These are phyloP conservation scores for Ceratoteleas bidentatus DNA, from an alignment of 1,140 invertebrate species.

Conservation along the genomic window DNA sequence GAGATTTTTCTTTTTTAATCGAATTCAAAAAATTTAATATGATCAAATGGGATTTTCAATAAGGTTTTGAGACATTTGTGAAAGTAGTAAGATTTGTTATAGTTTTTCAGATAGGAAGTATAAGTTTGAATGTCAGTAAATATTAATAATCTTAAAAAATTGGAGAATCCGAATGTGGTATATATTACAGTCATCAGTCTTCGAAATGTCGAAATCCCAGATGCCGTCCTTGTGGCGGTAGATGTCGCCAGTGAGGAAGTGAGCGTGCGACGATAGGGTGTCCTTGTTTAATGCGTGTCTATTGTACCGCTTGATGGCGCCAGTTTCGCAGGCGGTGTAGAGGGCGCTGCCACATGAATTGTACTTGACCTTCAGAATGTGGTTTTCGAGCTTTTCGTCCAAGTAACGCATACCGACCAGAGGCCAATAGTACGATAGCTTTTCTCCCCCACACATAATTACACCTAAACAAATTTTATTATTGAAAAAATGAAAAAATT, in stretches of 20 bases:
- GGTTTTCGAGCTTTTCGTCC: slow-evolving; percentile 19
- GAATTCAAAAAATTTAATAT: too few relatives aligned
- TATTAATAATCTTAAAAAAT: too few relatives aligned
- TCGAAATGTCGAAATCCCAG: slow-evolving; percentile 82
- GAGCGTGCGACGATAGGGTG: slow-evolving; percentile 20
- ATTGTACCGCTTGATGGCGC: slow-evolving; percentile 30
- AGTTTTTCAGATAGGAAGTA: too few relatives aligned
- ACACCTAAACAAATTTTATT: slow-evolving; percentile 17
- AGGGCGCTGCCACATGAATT: slow-evolving; percentile 38
- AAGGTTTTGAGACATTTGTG: too few relatives aligned
- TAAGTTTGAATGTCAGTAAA: too few relatives aligned
- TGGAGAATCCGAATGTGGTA: too few relatives aligned
- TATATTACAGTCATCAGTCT: slow-evolving; percentile 82
- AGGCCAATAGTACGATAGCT: slow-evolving; percentile 36
- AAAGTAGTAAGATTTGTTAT: too few relatives aligned
- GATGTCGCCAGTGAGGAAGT: slow-evolving; percentile 74
- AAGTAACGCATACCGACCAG: slow-evolving; percentile 22
- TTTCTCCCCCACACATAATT: slow-evolving; percentile 41
- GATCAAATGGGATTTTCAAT: too few relatives aligned
- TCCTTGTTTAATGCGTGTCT: slow-evolving; percentile 31
- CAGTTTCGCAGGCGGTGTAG: slow-evolving; percentile 29
- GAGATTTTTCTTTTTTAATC: too few relatives aligned
- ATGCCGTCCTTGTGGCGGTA: slow-evolving; percentile 81
- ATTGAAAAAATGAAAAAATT: neutral
- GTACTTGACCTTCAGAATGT: slow-evolving; percentile 37